phyloP scores from a whole-genome alignment of 2,888 invertebrate genomes.

The Lithophane leautieri region DNA sequence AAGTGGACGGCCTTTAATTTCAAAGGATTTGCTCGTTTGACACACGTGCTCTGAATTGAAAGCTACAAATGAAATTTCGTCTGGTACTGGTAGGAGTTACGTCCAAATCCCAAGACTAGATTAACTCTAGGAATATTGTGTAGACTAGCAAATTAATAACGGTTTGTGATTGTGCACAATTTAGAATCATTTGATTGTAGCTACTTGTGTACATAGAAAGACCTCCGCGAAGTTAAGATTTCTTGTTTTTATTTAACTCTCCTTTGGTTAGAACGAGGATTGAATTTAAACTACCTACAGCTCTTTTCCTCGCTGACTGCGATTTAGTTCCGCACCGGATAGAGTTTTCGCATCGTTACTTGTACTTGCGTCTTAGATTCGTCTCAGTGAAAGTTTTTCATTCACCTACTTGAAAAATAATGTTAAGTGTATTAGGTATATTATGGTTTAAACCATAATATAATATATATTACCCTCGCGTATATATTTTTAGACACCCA shows the following conservation, averaged over 20 bases:
- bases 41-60: constrained; percentile 69
- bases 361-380: constrained; percentile 54
- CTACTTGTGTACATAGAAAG: constrained; percentile 4
- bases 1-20: constrained; percentile 68
- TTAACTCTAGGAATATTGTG: constrained; percentile 31
- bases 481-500: constrained; percentile 4
- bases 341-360: constrained; percentile 57
- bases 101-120: constrained; percentile 35
- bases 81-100: constrained; percentile 42
- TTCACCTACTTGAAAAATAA: constrained; percentile 27
- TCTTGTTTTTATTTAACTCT: constrained; percentile 44
- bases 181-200: constrained; percentile 16
- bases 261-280: constrained; percentile 55
- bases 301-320: constrained; percentile 57
- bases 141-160: constrained; percentile 29
- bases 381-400: constrained; percentile 13
- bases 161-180: constrained; percentile 10
- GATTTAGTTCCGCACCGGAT: constrained; percentile 35
- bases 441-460: constrained; percentile 3
- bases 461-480: no score
- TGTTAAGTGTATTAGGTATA: not conserved
- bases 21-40: constrained; percentile 62
- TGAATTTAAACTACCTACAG: constrained; percentile 66
- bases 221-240: constrained; percentile 24
- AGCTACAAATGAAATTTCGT: constrained; percentile 59